phyloP scores from a whole-genome alignment of 2,888 invertebrate species.

The Boloria euphrosyne region DNA sequence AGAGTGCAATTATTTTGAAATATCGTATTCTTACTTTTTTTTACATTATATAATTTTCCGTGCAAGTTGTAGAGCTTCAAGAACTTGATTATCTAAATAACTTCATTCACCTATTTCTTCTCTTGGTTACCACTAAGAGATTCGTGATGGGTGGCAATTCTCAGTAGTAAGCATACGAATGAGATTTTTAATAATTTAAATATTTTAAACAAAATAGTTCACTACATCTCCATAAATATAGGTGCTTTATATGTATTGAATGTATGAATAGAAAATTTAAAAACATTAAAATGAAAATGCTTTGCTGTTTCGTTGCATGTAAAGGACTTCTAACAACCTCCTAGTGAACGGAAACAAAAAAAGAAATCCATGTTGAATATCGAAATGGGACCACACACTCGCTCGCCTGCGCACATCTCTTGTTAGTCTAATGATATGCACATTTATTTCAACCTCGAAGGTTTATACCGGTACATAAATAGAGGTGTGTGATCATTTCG shows the following conservation, averaged over 20 bases:
- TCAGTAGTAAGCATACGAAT: too few species aligned
- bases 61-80: too few species aligned
- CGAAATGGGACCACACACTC: slow-evolving; percentile 73
- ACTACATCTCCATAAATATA: background rate
- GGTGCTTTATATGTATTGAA: background rate
- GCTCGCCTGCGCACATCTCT: slow-evolving; percentile 54
- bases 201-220: background rate
- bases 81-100: too few species aligned
- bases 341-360: slow-evolving; percentile 51
- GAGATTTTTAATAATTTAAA: background rate
- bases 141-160: too few species aligned
- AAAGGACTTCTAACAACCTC: slow-evolving; percentile 39
- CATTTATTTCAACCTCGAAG: slow-evolving; percentile 68
- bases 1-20: background rate
- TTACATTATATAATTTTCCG: too few species aligned
- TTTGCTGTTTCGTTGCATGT: slow-evolving; percentile 28
- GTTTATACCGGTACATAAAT: slow-evolving; percentile 42
- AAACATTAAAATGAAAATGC: slow-evolving; percentile 34
- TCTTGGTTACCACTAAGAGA: too few species aligned
- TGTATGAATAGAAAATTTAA: slow-evolving; percentile 29
- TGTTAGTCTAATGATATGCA: slow-evolving; percentile 78
- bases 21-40: background rate
- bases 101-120: too few species aligned
- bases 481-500: slow-evolving; percentile 31
- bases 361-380: slow-evolving; percentile 57